These are phyloP conservation scores for Aethina tumida DNA, from an alignment of 1,140 invertebrate genomes.

Conservation along the genomic window DNA sequence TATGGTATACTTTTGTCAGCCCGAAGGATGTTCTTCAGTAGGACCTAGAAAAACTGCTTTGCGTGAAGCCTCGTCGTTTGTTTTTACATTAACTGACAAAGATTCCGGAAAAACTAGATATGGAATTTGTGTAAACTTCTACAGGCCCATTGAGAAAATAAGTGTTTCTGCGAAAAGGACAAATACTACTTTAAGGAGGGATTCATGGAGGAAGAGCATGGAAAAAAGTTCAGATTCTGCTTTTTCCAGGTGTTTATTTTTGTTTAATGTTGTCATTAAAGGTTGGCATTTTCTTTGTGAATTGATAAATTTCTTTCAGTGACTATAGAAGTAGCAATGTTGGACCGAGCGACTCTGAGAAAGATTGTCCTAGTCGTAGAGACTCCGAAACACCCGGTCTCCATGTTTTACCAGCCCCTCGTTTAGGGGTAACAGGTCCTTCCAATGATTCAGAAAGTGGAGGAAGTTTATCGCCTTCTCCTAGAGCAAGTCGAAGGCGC, in stretches of 20 bases:
- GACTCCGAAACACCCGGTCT: constrained; percentile 44
- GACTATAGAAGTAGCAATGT: constrained; percentile 85
- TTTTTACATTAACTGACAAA: constrained; percentile 98
- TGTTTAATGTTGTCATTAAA: neutral
- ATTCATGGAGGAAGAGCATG: constrained; percentile 83
- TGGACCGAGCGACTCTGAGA: constrained; percentile 78
- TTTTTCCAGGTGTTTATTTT: constrained; percentile 65
- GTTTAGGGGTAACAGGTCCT: constrained; percentile 54
- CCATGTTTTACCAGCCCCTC: constrained; percentile 32
- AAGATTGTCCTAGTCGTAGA: constrained; percentile 59
- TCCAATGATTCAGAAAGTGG: constrained; percentile 78
- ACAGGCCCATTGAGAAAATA: constrained; percentile 75
- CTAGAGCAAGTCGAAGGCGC: constrained; percentile 67
- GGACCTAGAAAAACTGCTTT: constrained; percentile 75
- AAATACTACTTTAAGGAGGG: constrained; percentile 56
- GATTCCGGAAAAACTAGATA: constrained; percentile 81
- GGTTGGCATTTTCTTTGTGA: neutral
- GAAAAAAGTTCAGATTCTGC: constrained; percentile 85
- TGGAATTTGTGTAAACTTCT: constrained; percentile 98
- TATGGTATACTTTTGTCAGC: constrained; percentile 99
- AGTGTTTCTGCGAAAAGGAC: constrained; percentile 24
- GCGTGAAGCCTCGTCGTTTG: constrained; percentile 90
- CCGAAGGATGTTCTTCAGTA: constrained; percentile 91
- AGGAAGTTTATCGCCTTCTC: constrained; percentile 76
- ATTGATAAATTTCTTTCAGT: constrained; percentile 43